Base-by-base conservation (phyloP, 2,888 invertebrate genomes). In the Chesias legatella region DNA sequence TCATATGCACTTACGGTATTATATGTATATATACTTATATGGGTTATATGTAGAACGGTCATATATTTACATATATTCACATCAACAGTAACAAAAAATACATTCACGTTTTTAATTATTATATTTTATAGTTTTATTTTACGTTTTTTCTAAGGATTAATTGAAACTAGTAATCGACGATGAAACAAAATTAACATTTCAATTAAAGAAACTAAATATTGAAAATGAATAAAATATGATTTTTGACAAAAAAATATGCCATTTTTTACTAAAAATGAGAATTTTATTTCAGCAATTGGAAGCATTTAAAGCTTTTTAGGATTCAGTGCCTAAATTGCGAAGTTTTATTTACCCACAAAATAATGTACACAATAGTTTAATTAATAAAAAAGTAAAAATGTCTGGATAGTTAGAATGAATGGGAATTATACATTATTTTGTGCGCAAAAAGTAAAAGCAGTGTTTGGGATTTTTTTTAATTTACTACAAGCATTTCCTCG, bases 41-140 rank as follows among this genome's bases (percentile, higher is more conserved):
- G 40, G 26, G 7, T 36, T 42, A 42, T 41, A 33, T 33, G 32
- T 46, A 28, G 27, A 11, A 29, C 43, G 26, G 42, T 37, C 39
- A 37, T 36, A 23, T 47, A 47, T 51, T 51, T 51, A 51, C 51
- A 51, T 42, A 33, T 45, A 50, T 45, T 43, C 40, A 41, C 41
- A 44, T 35, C 25, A 29, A 45, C 25, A 31, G 22, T 38, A 42
- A 44, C 35, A 33, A 44, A 42, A 37, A 38, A 42, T 27, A 45
- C 20, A 38, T 26, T 38, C 22, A 31, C 8, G 6, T 36, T 10
- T 36, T 24, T 13, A 7, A 25, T 10, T 30, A 5, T 34, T 6
- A 10, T 10, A 17, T 11, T 30, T 10, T 10, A 10, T 28, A n/a
- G n/a, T n/a, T n/a, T n/a, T n/a, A n/a, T n/a, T n/a, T n/a, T n/a